phyloP scores from a whole-genome alignment of 2,113 vertebrate species.

The Engystomops pustulosus region DNA sequence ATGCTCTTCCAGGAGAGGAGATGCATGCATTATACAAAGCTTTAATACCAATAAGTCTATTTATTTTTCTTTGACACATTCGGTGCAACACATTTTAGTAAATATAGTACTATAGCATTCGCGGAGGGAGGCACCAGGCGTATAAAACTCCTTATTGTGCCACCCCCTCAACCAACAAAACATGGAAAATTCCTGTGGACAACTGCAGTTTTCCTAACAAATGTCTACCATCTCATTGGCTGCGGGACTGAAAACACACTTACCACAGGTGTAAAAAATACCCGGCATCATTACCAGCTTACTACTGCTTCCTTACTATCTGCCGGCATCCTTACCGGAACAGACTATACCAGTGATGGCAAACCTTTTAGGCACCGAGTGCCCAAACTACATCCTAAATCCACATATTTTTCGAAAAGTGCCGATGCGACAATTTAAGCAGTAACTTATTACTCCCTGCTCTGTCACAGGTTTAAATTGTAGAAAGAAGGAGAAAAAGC shows the following conservation, averaged over 20 bases:
- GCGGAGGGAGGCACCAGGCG: background rate
- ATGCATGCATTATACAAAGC: background rate
- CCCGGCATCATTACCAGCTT: background rate
- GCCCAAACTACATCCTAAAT: too few relatives aligned
- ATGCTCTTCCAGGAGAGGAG: background rate
- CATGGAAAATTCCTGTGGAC: slow-evolving; percentile 33
- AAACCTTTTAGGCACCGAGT: too few relatives aligned
- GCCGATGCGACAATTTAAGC: too few relatives aligned
- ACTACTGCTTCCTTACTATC: background rate
- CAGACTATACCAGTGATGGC: too few relatives aligned
- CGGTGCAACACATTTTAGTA: background rate
- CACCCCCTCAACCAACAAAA: slow-evolving; percentile 28
- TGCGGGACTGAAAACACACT: slow-evolving; percentile 6
- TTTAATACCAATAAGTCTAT: background rate
- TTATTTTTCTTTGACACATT: background rate
- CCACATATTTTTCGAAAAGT: too few relatives aligned
- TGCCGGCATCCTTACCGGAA: too few relatives aligned
- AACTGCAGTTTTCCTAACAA: background rate
- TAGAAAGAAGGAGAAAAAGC: too few relatives aligned
- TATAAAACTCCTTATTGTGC: slow-evolving; percentile 32
- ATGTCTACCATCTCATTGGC: background rate
- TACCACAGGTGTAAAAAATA: slow-evolving; percentile 38
- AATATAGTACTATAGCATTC: slow-evolving; percentile 12
- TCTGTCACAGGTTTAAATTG: too few relatives aligned
- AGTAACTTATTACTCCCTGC: too few relatives aligned